phyloP scores from a whole-genome alignment of 2,888 invertebrate species.

The Craniophora ligustri region DNA sequence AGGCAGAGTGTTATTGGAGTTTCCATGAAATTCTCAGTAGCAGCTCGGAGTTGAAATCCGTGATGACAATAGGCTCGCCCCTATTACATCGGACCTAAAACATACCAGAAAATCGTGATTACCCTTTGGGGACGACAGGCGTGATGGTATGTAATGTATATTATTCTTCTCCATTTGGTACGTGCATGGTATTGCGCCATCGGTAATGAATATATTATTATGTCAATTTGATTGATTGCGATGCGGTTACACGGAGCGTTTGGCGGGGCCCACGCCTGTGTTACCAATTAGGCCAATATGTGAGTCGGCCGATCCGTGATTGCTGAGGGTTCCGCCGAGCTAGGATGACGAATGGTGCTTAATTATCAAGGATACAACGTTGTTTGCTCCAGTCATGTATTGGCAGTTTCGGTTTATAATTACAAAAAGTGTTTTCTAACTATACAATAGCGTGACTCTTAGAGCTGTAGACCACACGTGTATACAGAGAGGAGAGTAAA shows the following conservation, averaged over 20 bases:
- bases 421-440: background rate
- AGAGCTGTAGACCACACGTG: no score
- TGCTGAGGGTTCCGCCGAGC: constrained; percentile 19
- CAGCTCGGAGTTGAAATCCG: no score
- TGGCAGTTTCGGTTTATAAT: constrained; percentile 1
- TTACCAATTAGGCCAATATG: constrained; percentile 46
- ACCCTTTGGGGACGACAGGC: no score
- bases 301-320: constrained; percentile 30
- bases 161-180: constrained; percentile 4
- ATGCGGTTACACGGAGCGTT: constrained; percentile 35
- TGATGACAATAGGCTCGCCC: no score
- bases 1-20: no score
- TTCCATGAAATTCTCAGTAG: no score
- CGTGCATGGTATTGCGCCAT: constrained; percentile 39
- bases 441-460: no score
- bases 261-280: constrained; percentile 26
- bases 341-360: constrained; percentile 37
- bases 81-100: constrained; percentile 26
- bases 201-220: constrained; percentile 54
- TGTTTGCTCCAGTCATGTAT: constrained; percentile 27
- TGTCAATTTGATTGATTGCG: constrained; percentile 49
- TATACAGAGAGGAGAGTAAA: no score
- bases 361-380: constrained; percentile 36
- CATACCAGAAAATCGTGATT: no score
- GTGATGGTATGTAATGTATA: no score